Evolutionary conservation across 1,140 invertebrate genomes (phyloP).

Genomic region (Apolygus lucorum): DNA sequence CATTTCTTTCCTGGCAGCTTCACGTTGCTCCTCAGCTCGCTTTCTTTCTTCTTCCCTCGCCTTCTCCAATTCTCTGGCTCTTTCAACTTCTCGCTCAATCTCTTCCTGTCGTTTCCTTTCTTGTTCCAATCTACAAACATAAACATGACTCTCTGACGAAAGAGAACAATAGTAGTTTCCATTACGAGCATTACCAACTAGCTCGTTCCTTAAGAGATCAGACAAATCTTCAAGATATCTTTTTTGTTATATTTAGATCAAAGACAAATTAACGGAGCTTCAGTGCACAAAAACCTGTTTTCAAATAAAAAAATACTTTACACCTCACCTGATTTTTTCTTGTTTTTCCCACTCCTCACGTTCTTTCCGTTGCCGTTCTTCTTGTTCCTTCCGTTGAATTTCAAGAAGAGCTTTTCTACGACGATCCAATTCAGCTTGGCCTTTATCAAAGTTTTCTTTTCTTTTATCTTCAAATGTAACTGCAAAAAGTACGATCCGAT

Average conservation of each 20-base stretch:
- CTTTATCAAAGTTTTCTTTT: constrained; percentile 95
- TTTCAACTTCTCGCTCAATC: constrained; percentile 66
- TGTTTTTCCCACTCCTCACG: constrained; percentile 76
- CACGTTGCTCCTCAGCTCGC: constrained; percentile 65
- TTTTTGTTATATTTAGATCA: no score
- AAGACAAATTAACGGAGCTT: no score
- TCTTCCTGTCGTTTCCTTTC: constrained; percentile 57
- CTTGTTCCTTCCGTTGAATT: constrained; percentile 79
- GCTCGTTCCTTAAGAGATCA: no score
- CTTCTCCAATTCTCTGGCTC: constrained; percentile 71
- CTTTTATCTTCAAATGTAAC: constrained; percentile 94
- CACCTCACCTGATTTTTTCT: constrained; percentile 63
- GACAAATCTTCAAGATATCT: no score
- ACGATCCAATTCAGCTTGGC: constrained; percentile 92
- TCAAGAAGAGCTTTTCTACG: constrained; percentile 76
- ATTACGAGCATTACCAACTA: no score
- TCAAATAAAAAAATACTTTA: no score
- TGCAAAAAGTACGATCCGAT: constrained; percentile 36
- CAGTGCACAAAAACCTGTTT: no score
- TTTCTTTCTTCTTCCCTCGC: constrained; percentile 61
- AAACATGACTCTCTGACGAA: no score
- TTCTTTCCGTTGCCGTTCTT: constrained; percentile 86
- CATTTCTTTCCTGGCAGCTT: constrained; percentile 76
- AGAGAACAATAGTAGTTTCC: no score
- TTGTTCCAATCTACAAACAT: constrained; percentile 52